Conservation (phyloP, 2,113 vertebrate species). For the Nerophis ophidion region DNA sequence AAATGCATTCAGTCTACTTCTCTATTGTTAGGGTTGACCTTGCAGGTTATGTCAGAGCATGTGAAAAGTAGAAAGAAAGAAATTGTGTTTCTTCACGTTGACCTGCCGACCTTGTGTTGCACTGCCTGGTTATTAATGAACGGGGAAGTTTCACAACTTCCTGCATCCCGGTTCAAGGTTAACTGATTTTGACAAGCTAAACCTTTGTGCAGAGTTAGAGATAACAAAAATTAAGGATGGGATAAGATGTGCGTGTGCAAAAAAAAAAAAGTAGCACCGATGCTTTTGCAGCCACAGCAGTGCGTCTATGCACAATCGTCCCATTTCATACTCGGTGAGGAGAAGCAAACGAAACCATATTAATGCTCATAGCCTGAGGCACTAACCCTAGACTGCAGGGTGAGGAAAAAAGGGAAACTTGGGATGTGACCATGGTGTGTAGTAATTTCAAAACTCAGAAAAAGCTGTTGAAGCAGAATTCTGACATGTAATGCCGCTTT, state of each 20-base stretch:
- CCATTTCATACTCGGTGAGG: constrained; percentile 23
- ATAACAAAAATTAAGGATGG: neutral
- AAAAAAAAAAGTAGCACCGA: constrained; percentile 4
- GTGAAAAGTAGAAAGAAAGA: constrained; percentile 45
- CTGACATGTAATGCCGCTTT: constrained; percentile 72
- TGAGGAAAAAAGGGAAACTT: constrained; percentile 53
- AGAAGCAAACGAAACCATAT: constrained; percentile 43
- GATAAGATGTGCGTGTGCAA: constrained; percentile 17
- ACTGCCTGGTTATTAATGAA: constrained; percentile 52
- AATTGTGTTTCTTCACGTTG: constrained; percentile 23
- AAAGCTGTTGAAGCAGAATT: constrained; percentile 75
- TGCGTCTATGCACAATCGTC: constrained; percentile 33
- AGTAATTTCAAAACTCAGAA: constrained; percentile 76
- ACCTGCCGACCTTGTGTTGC: constrained; percentile 34
- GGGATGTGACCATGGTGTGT: constrained; percentile 68
- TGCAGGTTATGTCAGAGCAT: constrained; percentile 44
- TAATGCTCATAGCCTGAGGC: constrained; percentile 46
- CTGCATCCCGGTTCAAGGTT: constrained; percentile 43
- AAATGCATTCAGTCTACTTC: constrained; percentile 26
- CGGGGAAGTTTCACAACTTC: constrained; percentile 44
- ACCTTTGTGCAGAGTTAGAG: neutral
- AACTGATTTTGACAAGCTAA: constrained; percentile 21
- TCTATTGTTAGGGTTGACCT: constrained; percentile 62
- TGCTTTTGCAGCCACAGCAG: constrained; percentile 19
- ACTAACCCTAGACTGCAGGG: constrained; percentile 56